Evolutionary conservation across 2,888 invertebrate species (phyloP), one percentile per base, ranked within the genome.

Genomic region (Apodemia zela): DNA sequence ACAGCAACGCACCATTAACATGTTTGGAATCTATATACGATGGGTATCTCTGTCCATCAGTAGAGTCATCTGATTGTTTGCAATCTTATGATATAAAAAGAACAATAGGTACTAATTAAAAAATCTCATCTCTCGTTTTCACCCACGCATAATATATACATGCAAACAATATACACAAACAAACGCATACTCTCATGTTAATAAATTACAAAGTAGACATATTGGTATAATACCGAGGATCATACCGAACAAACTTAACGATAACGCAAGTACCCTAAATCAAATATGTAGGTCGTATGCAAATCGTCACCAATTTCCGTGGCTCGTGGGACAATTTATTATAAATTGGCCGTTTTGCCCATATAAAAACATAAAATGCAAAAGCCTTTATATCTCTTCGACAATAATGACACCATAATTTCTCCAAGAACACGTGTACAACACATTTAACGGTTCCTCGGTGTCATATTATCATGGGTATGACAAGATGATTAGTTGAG

Each of bases 401-500:
- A 54, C 54, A 54, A 25, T 54, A 54, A 54, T 54, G 54, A 54
- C 54, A 15, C 54, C 54, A 54, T 54, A 15, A 54, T 54, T 54
- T 54, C 18, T 54, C 21, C 54, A 54, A 51, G 51, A 21, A 54
- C 54, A 54, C 54, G 25, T 54, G 54, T 54, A 54, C 21, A 51
- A 29, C 18, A 21, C 25, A 25, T 25, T 54, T 54, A 54, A 54
- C 54, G 54, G 54, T 29, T n/a, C n/a, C 15, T 54, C 15, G 6
- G 25, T 15, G 25, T 54, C 54, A 25, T 54, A 25, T 25, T 25
- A 25, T 45, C 42, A 47, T 17, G 29, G 18, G n/a, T 45, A 17
- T 45, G 42, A 60, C 60, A 47, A 21, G 29, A 60, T 45, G 25
- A 60, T 60, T 45, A 18, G 60, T 60, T 60, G 38, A 59, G 35